phyloP scores from a whole-genome alignment of 2,797 vertebrate species.

The Sebastes glaucus region DNA sequence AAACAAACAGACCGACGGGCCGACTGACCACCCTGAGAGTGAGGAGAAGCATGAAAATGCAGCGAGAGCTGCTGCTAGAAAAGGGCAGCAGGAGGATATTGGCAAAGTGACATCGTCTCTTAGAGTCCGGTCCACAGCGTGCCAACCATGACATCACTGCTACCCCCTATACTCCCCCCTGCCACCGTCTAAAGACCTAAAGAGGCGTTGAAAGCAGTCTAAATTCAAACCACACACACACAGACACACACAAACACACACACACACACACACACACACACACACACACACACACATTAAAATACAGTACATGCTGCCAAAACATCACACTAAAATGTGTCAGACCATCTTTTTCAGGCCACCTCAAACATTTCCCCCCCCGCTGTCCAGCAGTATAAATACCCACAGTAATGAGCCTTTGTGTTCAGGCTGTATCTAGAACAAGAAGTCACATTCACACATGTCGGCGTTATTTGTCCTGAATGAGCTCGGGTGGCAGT shows the following conservation, averaged over 20 bases:
- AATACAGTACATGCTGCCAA: constrained; percentile 33
- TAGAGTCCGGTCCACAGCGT: constrained; percentile 44
- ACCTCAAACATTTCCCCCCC: constrained; percentile 39
- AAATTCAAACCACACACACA: constrained; percentile 14
- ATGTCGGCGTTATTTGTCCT: constrained; percentile 8
- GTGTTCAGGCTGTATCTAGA: constrained; percentile 16
- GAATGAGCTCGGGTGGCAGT: neutral
- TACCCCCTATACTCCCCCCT: neutral
- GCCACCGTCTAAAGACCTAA: constrained; percentile 10
- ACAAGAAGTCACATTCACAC: constrained; percentile 35
- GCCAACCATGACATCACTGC: constrained; percentile 75
- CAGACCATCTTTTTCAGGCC: constrained; percentile 34
- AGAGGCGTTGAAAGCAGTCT: constrained; percentile 31
- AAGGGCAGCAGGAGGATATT: constrained; percentile 55
- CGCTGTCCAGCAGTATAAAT: constrained; percentile 30
- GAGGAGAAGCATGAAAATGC: constrained; percentile 37
- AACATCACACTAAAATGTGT: constrained; percentile 48
- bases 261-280: neutral
- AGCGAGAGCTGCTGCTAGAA: constrained; percentile 24
- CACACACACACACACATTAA: neutral
- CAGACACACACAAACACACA: constrained; percentile 3
- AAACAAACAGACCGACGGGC: constrained; percentile 3
- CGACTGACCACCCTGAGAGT: constrained; percentile 44
- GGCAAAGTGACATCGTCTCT: constrained; percentile 69
- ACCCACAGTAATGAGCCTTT: constrained; percentile 22